Percentiles rank a stretch among this genome's conserved stretches.
phyloP scores from a whole-genome alignment of 92 coral and sea anemone genomes.

The Muricea muricata region DNA sequence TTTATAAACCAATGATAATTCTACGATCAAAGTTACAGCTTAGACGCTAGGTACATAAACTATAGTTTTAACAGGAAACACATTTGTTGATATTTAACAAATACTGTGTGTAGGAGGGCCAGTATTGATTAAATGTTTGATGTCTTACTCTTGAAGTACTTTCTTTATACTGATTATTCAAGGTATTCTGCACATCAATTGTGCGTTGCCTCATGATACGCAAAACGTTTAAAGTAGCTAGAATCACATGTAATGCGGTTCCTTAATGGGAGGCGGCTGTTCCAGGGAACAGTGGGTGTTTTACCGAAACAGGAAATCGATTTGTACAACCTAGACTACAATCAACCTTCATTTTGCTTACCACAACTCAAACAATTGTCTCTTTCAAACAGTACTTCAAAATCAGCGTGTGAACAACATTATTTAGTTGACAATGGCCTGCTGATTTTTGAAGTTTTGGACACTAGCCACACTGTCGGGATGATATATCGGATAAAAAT shows the following conservation, averaged over 20 bases:
- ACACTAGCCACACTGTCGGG: background rate
- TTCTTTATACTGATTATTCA: background rate
- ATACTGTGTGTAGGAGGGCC: background rate
- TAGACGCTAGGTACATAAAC: too few relatives aligned
- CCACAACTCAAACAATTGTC: constrained; percentile 1
- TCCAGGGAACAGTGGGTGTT: background rate
- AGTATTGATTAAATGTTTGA: background rate
- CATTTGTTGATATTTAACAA: background rate
- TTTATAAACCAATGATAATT: too few relatives aligned
- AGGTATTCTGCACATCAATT: background rate
- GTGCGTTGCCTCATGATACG: background rate
- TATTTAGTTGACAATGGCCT: too few relatives aligned
- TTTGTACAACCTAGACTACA: background rate
- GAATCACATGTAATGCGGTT: background rate
- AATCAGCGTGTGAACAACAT: background rate
- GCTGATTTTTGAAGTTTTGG: too few relatives aligned
- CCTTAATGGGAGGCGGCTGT: background rate
- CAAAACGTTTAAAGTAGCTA: background rate
- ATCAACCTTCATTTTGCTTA: background rate
- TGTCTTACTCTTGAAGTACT: background rate
- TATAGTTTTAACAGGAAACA: background rate
- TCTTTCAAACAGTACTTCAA: background rate
- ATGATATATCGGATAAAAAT: too few relatives aligned
- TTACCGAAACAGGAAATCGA: background rate
- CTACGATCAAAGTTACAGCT: too few relatives aligned